Evolutionary conservation across 1,140 invertebrate species (phyloP), one percentile per base, ranked within the genome.

Genomic region (Caenorhabditis brenneri): DNA sequence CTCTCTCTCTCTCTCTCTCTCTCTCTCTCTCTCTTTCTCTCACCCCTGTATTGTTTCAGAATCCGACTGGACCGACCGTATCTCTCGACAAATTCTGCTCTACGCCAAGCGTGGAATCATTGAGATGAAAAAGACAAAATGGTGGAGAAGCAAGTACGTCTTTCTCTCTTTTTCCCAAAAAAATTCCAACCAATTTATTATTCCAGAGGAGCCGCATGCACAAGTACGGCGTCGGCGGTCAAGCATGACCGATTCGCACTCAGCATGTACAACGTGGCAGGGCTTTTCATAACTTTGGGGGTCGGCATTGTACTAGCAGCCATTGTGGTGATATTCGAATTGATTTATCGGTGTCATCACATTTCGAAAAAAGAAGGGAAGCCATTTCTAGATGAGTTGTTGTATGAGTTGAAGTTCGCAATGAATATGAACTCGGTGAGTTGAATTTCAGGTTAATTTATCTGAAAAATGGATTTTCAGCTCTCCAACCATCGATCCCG

Each of bases 51-150:
- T 16, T 7, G 7, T 9, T 85, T 49, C 36, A 89, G 89, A 89
- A 53, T 88, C 87, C 10, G 90, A 90, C 79, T 90, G 89, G 89
- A 90, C 89, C 2, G 89, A 90, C 74, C 39, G 89, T 27, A 89
- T 90, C 42, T 90, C 88, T 22, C 49, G 86, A n/a, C 89, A 90
- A 85, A 91, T 90, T 79, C 79, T 90, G 27, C 83, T 90, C 5
- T 90, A 90, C 78, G 88, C 91, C 46, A 90, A 90, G 58, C 84
- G 89, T 22, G 89, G 89, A 55, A 89, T 90, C 15, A 90, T 90
- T 79, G 89, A 90, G 51, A 91, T 90, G 89, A 91, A 90, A 83
- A 87, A 90, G 84, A 89, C 90, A 78, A 84, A 90, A 87, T 90
- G 89, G 89, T 90, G 89, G 89, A 85, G 90, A 60, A 90, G 89